Evolutionary conservation across 2,113 vertebrate species (phyloP).

Genomic region (Nothoprocta perdicaria): DNA sequence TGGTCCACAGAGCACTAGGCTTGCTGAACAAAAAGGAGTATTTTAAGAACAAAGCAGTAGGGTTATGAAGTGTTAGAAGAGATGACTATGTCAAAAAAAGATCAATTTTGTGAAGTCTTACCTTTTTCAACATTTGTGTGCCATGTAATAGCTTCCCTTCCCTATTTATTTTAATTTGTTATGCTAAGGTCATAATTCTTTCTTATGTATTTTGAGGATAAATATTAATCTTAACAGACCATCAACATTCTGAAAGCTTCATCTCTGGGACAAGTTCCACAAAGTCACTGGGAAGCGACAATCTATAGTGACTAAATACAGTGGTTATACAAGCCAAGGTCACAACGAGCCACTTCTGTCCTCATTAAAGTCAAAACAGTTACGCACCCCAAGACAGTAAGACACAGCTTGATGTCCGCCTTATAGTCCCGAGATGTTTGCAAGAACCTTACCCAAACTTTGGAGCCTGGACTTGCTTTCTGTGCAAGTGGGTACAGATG

Average conservation of each 20-base stretch:
- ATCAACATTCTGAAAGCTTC: not conserved
- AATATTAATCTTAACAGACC: slow-evolving; percentile 60
- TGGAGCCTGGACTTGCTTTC: not conserved
- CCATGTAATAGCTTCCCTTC: slow-evolving; percentile 32
- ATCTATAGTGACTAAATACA: not conserved
- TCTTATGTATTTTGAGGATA: slow-evolving; percentile 67
- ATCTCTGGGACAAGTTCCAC: not conserved
- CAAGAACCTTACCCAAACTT: not conserved
- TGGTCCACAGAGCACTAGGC: slow-evolving; percentile 27
- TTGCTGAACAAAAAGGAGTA: slow-evolving; percentile 29
- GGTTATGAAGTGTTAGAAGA: not conserved
- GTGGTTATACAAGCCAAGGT: not conserved
- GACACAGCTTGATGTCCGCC: not conserved
- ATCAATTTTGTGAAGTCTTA: slow-evolving; percentile 29
- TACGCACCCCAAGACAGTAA: not conserved
- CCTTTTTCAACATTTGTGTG: no score
- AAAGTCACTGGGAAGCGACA: slow-evolving; percentile 32
- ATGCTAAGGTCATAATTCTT: slow-evolving; percentile 49
- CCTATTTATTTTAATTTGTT: slow-evolving; percentile 59
- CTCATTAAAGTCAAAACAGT: not conserved
- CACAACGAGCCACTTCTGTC: not conserved
- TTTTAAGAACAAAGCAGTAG: slow-evolving; percentile 57
- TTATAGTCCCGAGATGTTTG: not conserved
- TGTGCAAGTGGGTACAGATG: not conserved
- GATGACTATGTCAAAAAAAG: slow-evolving; percentile 30